Evolutionary conservation across 1,140 invertebrate genomes (phyloP), one percentile per base, ranked within the genome.

Genomic region (Vanessa atalanta): DNA sequence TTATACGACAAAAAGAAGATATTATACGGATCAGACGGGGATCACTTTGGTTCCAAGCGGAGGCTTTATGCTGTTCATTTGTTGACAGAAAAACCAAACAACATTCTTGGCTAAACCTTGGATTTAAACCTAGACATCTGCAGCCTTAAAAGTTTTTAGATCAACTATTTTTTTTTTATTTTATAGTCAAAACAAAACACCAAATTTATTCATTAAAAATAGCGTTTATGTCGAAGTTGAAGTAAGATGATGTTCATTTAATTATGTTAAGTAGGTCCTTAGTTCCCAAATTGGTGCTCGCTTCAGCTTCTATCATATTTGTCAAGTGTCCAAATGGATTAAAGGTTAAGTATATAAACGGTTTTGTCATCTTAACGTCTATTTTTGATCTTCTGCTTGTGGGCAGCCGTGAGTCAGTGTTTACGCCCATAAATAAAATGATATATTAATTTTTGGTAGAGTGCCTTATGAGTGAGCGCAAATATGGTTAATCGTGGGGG

Each of bases 401-500:
- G 61, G 68, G 68, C 11, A 23, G 57, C 50, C 1, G 8, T 70
- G 68, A 70, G 47, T 70, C 43, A 70, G 23, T 47, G 43, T 70
- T 50, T 70, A 63, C 13, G 16, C 47, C 51, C 23, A 20, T 37
- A 51, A 13, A 3, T 31, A 31, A 53, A 12, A 51, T 23, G 23
- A 4, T 70, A 23, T 68, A 53, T 68, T 6, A 31, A 51, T 67
- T 67, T 68, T 47, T 15, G 12, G 47, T 11, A 68, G 48, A 64
- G 7, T 13, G 26, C 8, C 65, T 68, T 68, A n/a, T 65, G 16
- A 43, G 55, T 51, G 8, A 47, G 53, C 3, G 31, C 60, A n/a
- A 16, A 63, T 67, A 68, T 73, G 71, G 64, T 55, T 37, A 16
- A 26, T 53, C 68, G 73, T 75, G 67, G 73, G 73, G 47, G 67